A percentile compares a stretch with the other conserved stretches of the same genome.
These are phyloP conservation scores for Drosophila oshimai DNA, from an alignment of 1,140 invertebrate genomes.

Conservation along the genomic window DNA sequence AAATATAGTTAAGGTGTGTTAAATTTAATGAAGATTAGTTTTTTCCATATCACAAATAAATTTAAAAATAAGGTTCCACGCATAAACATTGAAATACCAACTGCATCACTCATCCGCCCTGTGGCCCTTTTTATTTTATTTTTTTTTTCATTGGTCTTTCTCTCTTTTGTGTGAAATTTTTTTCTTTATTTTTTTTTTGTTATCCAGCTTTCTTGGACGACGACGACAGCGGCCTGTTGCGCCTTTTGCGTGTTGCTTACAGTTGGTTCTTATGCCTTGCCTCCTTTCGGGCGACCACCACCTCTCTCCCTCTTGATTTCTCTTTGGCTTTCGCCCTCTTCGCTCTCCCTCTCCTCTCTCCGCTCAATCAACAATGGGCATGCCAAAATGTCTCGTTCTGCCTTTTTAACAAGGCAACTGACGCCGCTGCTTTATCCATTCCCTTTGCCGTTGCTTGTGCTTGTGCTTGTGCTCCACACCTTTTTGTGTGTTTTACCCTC, in stretches of 20 bases:
- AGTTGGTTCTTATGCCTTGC: conserved; percentile 22
- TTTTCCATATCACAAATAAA: too few species aligned
- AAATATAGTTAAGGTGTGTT: too few species aligned
- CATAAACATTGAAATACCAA: not conserved
- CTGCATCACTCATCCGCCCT: conserved; percentile 14
- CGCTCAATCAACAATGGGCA: conserved; percentile 52
- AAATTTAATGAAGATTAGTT: too few species aligned
- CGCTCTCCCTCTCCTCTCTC: too few species aligned
- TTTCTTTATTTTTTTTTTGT: not conserved
- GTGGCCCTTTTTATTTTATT: conserved; percentile 8
- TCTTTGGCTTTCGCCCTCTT: not conserved
- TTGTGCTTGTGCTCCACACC: not conserved
- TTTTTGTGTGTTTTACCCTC: conserved; percentile 28
- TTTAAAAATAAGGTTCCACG: too few species aligned
- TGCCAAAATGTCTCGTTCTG: conserved; percentile 75
- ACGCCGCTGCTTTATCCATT: conserved; percentile 4
- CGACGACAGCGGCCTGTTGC: conserved; percentile 59
- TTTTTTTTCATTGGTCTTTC: not conserved
- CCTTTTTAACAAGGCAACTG: conserved; percentile 66
- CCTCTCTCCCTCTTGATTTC: not conserved
- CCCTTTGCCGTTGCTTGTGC: too few species aligned
- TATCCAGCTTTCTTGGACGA: conserved; percentile 2
- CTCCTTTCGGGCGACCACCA: not conserved
- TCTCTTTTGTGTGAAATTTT: conserved; percentile 14
- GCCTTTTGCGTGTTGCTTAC: conserved; percentile 76